A percentile compares a stretch with the other conserved stretches of the same genome.
Evolutionary conservation across 2,113 vertebrate genomes (phyloP).

Genomic region (Harpagus bidentatus): DNA sequence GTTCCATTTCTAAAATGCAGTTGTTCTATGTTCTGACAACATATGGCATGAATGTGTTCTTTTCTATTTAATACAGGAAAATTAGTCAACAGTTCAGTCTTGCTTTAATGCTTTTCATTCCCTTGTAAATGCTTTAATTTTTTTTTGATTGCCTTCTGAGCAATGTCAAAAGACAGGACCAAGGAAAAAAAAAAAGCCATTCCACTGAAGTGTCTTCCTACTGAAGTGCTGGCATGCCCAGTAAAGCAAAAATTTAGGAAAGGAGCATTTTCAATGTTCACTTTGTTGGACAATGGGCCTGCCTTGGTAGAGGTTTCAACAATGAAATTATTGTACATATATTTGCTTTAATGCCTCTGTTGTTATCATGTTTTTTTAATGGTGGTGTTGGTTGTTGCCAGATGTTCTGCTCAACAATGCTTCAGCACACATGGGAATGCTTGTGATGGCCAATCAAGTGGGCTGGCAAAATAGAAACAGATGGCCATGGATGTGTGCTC

Average conservation of each 20-base stretch:
- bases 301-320: slow-evolving; percentile 40
- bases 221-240: not conserved
- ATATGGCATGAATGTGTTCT: slow-evolving; percentile 38
- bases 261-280: not conserved
- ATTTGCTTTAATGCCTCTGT: slow-evolving; percentile 70
- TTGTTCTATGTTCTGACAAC: not conserved
- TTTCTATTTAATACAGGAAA: slow-evolving; percentile 33
- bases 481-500: slow-evolving; percentile 68
- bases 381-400: slow-evolving; percentile 61
- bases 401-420: slow-evolving; percentile 70
- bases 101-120: slow-evolving; percentile 38
- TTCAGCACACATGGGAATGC: slow-evolving; percentile 74
- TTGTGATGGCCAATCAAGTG: slow-evolving; percentile 71
- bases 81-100: slow-evolving; percentile 36
- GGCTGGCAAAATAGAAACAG: slow-evolving; percentile 73
- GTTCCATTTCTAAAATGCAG: slow-evolving; percentile 4
- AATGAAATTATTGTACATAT: slow-evolving; percentile 63
- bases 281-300: not conserved
- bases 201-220: not conserved
- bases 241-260: not conserved
- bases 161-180: not conserved
- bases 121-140: slow-evolving; percentile 30
- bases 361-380: slow-evolving; percentile 73
- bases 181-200: not conserved
- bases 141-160: slow-evolving; percentile 25